These are phyloP conservation scores for Trichonephila clavata DNA, from an alignment of 1,140 invertebrate species.

Conservation along the genomic window DNA sequence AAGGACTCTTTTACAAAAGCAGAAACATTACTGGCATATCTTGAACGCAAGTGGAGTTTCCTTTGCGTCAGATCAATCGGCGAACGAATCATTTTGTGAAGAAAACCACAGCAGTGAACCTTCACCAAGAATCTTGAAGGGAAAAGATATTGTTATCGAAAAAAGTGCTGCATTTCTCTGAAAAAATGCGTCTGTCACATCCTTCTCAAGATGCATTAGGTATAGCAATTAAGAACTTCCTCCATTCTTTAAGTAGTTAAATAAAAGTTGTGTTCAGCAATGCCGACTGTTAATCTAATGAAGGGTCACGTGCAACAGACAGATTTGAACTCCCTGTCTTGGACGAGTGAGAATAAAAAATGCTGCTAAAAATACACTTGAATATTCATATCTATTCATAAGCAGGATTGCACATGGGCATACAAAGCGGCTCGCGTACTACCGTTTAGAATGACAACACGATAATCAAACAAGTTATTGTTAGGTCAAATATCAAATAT, in stretches of 20 bases:
- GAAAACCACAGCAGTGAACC: neutral
- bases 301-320: neutral
- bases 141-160: neutral
- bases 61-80: neutral
- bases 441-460: too few species aligned
- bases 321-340: neutral
- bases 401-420: too few species aligned
- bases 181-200: neutral
- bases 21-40: neutral
- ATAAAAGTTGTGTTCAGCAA: neutral
- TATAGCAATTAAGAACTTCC: constrained; percentile 31
- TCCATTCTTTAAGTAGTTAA: neutral
- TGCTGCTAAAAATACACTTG: too few species aligned
- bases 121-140: neutral
- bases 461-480: too few species aligned
- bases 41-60: neutral
- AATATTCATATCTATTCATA: too few species aligned
- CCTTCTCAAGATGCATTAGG: constrained; percentile 23
- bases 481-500: too few species aligned
- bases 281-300: neutral
- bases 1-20: neutral
- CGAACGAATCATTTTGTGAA: neutral
- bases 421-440: too few species aligned
- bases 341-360: neutral
- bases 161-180: neutral